These are phyloP conservation scores for Whitmania pigra DNA, from an alignment of 1,140 invertebrate genomes.

Conservation along the genomic window DNA sequence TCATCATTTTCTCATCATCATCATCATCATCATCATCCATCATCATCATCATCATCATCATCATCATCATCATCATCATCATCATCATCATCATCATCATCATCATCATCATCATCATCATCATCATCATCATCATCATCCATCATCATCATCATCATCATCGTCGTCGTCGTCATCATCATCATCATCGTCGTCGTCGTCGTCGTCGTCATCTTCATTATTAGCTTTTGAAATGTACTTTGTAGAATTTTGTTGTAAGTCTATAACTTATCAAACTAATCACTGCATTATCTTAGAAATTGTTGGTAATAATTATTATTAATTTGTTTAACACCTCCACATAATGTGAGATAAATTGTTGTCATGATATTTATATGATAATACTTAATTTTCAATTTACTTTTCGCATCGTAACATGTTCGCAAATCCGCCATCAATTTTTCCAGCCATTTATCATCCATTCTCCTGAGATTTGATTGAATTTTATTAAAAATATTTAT, in stretches of 20 bases:
- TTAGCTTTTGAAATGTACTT: background rate
- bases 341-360: too few species aligned
- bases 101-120: conserved; percentile 19
- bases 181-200: conserved; percentile 5
- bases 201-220: background rate
- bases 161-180: conserved; percentile 15
- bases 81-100: conserved; percentile 18
- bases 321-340: too few species aligned
- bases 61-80: too few species aligned
- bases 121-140: conserved; percentile 19
- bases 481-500: too few species aligned
- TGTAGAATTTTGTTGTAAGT: background rate
- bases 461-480: too few species aligned
- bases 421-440: too few species aligned
- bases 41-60: too few species aligned
- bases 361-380: too few species aligned
- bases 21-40: conserved; percentile 3
- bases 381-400: too few species aligned
- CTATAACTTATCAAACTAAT: background rate
- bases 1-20: conserved; percentile 14
- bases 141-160: conserved; percentile 19
- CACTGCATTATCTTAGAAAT: background rate
- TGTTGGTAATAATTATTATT: too few species aligned
- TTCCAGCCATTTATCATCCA: too few species aligned
- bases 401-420: too few species aligned